These are phyloP conservation scores for Cyanocitta stelleri DNA, from an alignment of 2,113 vertebrate genomes.

Conservation along the genomic window DNA sequence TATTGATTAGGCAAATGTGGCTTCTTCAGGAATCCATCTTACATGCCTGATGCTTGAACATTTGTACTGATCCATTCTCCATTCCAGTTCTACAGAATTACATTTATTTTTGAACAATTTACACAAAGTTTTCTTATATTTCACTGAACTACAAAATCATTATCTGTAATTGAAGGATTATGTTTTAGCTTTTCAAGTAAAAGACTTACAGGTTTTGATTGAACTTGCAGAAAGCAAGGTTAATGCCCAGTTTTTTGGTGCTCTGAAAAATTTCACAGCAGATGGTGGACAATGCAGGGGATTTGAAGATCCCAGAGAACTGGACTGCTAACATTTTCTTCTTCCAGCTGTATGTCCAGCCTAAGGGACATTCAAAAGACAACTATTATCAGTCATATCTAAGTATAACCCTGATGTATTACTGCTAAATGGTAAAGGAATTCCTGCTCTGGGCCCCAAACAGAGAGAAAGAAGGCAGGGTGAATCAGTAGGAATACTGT, in stretches of 20 bases:
- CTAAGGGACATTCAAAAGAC: background rate
- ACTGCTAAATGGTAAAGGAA: background rate
- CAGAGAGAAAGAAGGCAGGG: background rate
- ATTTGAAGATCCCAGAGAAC: background rate
- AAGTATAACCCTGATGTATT: background rate
- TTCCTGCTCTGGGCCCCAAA: background rate
- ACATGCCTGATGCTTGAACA: background rate
- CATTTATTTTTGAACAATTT: background rate
- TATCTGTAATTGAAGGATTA: background rate
- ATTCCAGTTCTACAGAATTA: background rate
- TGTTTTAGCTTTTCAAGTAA: background rate
- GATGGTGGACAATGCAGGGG: background rate
- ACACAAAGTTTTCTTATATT: background rate
- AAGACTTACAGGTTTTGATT: background rate
- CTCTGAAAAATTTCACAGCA: background rate
- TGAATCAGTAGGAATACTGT: background rate
- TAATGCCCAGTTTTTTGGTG: background rate
- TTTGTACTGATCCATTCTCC: background rate
- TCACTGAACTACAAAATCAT: background rate
- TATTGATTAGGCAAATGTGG: background rate
- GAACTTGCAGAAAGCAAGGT: background rate
- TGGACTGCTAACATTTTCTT: background rate
- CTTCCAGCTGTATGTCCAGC: background rate
- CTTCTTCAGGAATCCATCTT: background rate
- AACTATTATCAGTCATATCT: background rate